Evolutionary conservation across 2,113 vertebrate species (phyloP), one percentile per base, ranked within the genome.

Genomic region (Cyprinodon tularosa): DNA sequence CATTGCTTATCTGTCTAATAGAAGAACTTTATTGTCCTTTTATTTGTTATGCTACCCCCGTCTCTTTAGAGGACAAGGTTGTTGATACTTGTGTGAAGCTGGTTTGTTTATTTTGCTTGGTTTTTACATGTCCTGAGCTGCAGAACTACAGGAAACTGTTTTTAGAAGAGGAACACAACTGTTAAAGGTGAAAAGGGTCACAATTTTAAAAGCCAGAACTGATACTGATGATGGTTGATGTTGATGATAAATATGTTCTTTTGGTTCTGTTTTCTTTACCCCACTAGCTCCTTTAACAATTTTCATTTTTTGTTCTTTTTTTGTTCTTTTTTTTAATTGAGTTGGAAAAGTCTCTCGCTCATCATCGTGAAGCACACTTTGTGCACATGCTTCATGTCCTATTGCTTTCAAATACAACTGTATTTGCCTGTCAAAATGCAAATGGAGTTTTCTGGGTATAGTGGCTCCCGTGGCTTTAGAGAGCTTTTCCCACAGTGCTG

Each of bases 361-460:
- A 68, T 79, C 75, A 36, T 17, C 48, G 42, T 36, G 15, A 62
- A 36, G 66, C 66, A 82, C 44, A 37, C 57, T 78, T 84, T 78
- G 62, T 66, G 64, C 4, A 15, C 71, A 53, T 66, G 57, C 9
- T 74, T 63, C 40, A 74, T 50, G 47, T 62, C 71, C 62, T 70
- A 29, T 36, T 38, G 29, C 39, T 69, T 76, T 80, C 36, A 80
- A 74, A 87, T 53, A 66, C 17, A 13, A 12, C 79, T 71, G 62
- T 81, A 81, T 68, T 71, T 79, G 84, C 71, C 62, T 69, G 80
- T 91, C 85, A 78, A 81, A 87, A 89, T 90, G 87, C 80, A 85
- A 85, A 86, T 86, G 69, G 39, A 17, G 42, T 72, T 67, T 78
- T 47, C 29, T 77, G 84, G 84, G 76, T 72, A 68, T 82, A 88